These are phyloP conservation scores for Xestia c-nigrum DNA, from an alignment of 2,888 invertebrate genomes.

Conservation along the genomic window DNA sequence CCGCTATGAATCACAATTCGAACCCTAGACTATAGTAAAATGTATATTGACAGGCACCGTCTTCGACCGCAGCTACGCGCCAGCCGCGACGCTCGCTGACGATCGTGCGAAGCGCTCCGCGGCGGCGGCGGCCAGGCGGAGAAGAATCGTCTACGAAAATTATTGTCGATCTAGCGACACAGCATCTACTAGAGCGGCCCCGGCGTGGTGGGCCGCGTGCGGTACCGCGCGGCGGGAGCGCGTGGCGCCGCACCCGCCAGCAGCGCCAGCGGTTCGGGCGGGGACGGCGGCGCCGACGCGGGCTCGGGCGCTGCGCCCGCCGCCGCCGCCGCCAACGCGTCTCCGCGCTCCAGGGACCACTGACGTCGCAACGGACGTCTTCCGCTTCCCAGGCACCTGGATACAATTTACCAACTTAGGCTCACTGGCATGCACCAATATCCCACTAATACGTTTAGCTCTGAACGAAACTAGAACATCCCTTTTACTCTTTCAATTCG, in stretches of 20 bases:
- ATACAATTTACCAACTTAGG: not conserved
- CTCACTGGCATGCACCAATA: not conserved
- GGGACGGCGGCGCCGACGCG: constrained; percentile 51
- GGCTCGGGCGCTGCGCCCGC: constrained; percentile 61
- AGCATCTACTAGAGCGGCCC: constrained; percentile 49
- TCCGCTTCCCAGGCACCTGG: constrained; percentile 71
- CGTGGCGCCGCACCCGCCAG: constrained; percentile 48
- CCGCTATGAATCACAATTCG: constrained; percentile 76
- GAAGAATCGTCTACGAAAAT: constrained; percentile 78
- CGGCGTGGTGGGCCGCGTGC: constrained; percentile 67
- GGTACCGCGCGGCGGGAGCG: constrained; percentile 73
- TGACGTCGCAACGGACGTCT: constrained; percentile 80
- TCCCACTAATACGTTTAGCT: not conserved
- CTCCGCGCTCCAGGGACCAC: constrained; percentile 86
- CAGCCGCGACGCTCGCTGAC: constrained; percentile 16
- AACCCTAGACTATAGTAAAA: constrained; percentile 74
- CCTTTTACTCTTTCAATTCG: not conserved
- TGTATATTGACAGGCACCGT: constrained; percentile 55
- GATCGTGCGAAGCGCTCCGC: not conserved
- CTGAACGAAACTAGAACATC: not conserved
- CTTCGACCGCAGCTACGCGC: constrained; percentile 35
- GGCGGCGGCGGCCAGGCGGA: constrained; percentile 36
- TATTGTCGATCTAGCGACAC: constrained; percentile 80
- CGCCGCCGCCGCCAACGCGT: constrained; percentile 78
- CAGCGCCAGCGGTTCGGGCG: constrained; percentile 66